Evolutionary conservation across 2,113 vertebrate species (phyloP).

Genomic region (Myanophis thanlyinensis): DNA sequence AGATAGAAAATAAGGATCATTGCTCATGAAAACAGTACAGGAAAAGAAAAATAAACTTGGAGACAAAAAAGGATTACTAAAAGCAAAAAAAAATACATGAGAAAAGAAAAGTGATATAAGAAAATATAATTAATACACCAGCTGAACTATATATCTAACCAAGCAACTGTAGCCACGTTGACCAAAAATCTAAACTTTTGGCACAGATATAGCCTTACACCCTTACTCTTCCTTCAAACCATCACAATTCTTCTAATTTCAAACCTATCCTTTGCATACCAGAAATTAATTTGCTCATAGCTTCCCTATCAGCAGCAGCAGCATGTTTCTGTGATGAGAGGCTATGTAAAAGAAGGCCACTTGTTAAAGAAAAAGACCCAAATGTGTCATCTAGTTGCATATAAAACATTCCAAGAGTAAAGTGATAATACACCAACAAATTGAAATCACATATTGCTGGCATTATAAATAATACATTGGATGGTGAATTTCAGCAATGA

Average conservation of each 20-base stretch:
- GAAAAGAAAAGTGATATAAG: too few species aligned
- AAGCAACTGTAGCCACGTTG: too few species aligned
- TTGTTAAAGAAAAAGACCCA: background rate
- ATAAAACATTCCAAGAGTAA: background rate
- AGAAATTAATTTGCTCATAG: background rate
- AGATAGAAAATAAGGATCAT: slow-evolving; percentile 1
- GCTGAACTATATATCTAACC: too few species aligned
- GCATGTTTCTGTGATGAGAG: background rate
- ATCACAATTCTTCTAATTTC: background rate
- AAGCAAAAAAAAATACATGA: background rate
- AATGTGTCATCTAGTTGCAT: background rate
- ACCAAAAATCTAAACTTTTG: too few species aligned
- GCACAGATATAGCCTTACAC: background rate
- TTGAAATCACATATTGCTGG: background rate
- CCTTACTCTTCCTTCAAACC: background rate
- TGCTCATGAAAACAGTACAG: background rate
- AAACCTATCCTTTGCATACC: background rate
- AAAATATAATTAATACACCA: too few species aligned
- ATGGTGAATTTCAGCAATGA: background rate
- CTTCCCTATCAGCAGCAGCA: background rate
- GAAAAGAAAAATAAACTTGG: background rate
- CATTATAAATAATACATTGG: background rate
- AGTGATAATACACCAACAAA: background rate
- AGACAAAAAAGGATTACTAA: background rate
- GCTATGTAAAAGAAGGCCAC: background rate